Base-by-base conservation (phyloP, 2,797 vertebrate genomes). In the Neomorphus geoffroyi region DNA sequence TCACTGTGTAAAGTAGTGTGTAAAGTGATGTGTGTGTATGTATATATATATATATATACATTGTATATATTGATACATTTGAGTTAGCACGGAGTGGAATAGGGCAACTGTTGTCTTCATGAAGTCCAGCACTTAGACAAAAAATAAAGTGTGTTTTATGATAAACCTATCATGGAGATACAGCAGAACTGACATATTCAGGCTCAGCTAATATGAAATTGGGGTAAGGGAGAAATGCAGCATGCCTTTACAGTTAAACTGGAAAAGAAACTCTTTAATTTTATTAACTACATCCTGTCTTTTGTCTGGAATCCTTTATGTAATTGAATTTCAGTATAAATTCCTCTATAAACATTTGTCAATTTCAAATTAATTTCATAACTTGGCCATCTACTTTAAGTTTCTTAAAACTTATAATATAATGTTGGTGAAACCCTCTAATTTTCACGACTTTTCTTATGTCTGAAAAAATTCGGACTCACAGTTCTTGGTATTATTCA, bases 351-450 rank as follows among this genome's bases (percentile, higher is more conserved):
- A 86, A 66, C 6, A 45, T 43, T 32, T 80, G 22, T 82, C 60
- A 87, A 80, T 89, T 92, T 85, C 61, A 82, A 54, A 71, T 48
- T 0, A 48, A 43, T 80, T 17, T 45, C 8, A 3, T 50, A 84
- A 85, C 22, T 80, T 27, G 48, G 9, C 17, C 11, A 62, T 33
- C 50, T 57, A 9, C 53, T 61, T 50, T 35, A 75, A 72, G n/a
- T 89, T 60, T 57, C 27, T 85, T 60, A 78, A 56, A 51, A 43
- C 27, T 46, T 67, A n/a, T 13, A 72, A 48, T 54, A 69, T 11
- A 21, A 73, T 21, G 5, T 15, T 66, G n/a, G 12, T 7, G 2
- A 30, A 72, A 80, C 56, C 2, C 0, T 1, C 9, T 66, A 4
- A 13, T 23, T 77, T 77, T 73, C n/a, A 18, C 18, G 51, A 45